Percentiles rank a stretch among this genome's conserved stretches.
Evolutionary conservation across 2,888 invertebrate species (phyloP).

Genomic region (Helobdella robusta): DNA sequence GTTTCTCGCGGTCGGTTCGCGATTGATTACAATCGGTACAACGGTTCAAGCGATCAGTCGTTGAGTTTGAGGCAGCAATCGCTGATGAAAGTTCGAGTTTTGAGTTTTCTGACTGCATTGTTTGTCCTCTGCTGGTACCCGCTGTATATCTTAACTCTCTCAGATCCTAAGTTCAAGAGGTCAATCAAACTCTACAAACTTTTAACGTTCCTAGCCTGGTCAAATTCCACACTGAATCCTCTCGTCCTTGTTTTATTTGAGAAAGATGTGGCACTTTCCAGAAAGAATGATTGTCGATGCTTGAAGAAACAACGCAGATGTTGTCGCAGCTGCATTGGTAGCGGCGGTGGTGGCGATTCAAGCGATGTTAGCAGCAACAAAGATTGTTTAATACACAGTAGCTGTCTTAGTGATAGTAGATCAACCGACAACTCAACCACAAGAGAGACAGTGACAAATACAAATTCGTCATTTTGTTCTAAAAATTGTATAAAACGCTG

Average conservation of each 20-base stretch:
- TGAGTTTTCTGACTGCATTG: constrained; percentile 39
- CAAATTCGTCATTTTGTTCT: no score
- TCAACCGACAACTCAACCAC: no score
- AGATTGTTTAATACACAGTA: no score
- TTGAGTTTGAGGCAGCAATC: constrained; percentile 29
- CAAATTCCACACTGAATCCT: constrained; percentile 45
- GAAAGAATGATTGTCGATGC: no score
- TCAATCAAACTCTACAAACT: constrained; percentile 44
- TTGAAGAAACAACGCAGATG: not conserved
- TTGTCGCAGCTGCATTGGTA: not conserved
- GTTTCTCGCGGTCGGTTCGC: constrained; percentile 8
- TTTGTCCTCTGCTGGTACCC: constrained; percentile 85
- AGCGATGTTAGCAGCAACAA: no score
- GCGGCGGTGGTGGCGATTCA: not conserved
- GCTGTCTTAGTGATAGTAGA: no score
- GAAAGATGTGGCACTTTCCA: constrained; percentile 20
- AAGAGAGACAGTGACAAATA: no score
- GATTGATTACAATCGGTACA: constrained; percentile 15
- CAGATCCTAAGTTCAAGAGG: constrained; percentile 44
- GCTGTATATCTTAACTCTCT: constrained; percentile 70
- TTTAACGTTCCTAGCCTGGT: constrained; percentile 46
- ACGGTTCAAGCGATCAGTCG: constrained; percentile 13
- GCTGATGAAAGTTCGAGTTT: constrained; percentile 31
- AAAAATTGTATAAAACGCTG: no score
- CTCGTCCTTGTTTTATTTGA: constrained; percentile 40